Evolutionary conservation across 1,140 invertebrate genomes (phyloP), one percentile per base, ranked within the genome.

Genomic region (Ceratina calcarata): DNA sequence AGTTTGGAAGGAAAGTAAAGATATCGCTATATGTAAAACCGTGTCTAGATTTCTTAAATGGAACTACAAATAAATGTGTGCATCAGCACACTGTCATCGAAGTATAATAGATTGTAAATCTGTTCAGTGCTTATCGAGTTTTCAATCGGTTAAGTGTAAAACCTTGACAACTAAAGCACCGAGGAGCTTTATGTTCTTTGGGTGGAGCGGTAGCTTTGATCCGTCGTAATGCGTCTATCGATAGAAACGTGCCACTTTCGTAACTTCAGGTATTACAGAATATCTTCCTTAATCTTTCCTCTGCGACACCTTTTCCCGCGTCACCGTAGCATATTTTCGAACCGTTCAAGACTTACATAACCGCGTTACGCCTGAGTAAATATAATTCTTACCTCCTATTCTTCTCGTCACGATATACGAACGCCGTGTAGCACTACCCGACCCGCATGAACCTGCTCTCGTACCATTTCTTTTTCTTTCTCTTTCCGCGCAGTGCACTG

Each of bases 161-260:
- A 61, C 69, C 57, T 71, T 71, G 70, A 72, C 70, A 57, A 49
- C 57, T 61, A 49, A n/a, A 72, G 57, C 22, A 12, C 32, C 32
- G 55, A 3, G 55, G 3, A 16, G 57, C 27, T 61, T 60, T 72
- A 61, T n/a, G 13, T 61, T 49, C 16, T n/a, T 20, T 10, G 1
- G 3, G 16, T 10, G 37, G 57, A 49, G 37, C 37, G 22, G 16
- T 12, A 24, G 16, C 67, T 72, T 61, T 45, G 70, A 72, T 72
- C 70, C 57, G 8, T 65, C 64, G 53, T 76, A 68, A 49, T 58
- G 61, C 37, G 20, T 18, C 22, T 61, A 49, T 49, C 37, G 70
- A 72, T 49, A 15, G 58, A 73, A 73, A 73, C 60, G 22, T 73
- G 45, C 24, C 45, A 62, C 24, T 51, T 65, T 22, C 51, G 7